A percentile compares a stretch with the other conserved stretches of the same genome.
phyloP scores from a whole-genome alignment of 2,888 invertebrate genomes.

The Scrobipalpa atriplicella region DNA sequence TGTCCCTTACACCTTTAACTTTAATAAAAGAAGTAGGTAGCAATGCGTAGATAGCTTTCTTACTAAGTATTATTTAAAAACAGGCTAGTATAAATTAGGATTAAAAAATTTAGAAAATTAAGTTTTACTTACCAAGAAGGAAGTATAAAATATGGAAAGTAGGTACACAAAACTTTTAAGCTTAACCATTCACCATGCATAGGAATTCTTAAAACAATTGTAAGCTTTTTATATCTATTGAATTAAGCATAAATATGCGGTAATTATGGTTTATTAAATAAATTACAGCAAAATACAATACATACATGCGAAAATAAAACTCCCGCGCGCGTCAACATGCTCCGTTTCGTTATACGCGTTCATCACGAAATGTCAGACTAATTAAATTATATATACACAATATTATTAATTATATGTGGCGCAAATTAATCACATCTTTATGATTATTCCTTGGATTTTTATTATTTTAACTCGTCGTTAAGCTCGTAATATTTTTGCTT shows the following conservation, averaged over 20 bases:
- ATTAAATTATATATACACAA: too few species aligned
- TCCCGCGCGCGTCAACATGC: background rate
- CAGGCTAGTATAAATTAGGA: background rate
- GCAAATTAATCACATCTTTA: too few species aligned
- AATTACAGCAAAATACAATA: background rate
- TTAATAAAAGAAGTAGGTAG: background rate
- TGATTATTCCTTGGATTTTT: too few species aligned
- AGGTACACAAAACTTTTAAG: background rate
- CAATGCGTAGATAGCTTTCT: background rate
- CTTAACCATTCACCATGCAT: background rate
- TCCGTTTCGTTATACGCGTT: background rate
- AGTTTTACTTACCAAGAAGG: background rate
- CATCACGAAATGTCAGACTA: background rate
- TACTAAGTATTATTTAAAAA: background rate
- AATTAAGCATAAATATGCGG: background rate
- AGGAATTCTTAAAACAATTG: background rate
- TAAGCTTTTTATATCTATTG: background rate
- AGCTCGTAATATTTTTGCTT: too few species aligned
- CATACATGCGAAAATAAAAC: constrained; percentile 1
- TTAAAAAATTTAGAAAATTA: background rate
- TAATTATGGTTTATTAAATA: background rate
- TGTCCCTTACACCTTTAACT: background rate
- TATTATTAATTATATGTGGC: background rate
- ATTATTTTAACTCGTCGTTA: too few species aligned
- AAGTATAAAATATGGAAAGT: background rate